Evolutionary conservation across 2,888 invertebrate species (phyloP).

Genomic region (Hirtodrosophila histrioides): DNA sequence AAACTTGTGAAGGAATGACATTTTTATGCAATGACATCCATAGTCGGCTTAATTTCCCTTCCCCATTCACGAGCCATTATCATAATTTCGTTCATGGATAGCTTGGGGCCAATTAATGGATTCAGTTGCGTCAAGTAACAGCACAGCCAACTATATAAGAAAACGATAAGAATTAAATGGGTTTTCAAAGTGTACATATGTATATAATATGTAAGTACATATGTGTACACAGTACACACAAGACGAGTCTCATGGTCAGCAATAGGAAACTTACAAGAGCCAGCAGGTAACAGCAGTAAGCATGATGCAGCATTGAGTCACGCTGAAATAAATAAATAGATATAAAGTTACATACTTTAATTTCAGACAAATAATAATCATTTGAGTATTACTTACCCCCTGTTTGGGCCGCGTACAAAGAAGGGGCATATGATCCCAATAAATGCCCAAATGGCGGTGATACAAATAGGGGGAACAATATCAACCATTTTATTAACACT

Average conservation of each 20-base stretch:
- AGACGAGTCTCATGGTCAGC: slow-evolving; percentile 16
- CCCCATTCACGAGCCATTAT: slow-evolving; percentile 83
- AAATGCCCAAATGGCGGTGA: slow-evolving; percentile 81
- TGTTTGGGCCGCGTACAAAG: slow-evolving; percentile 82
- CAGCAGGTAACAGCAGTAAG: slow-evolving; percentile 82
- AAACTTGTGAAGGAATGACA: slow-evolving; percentile 42
- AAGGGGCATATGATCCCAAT: slow-evolving; percentile 82
- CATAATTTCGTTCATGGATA: slow-evolving; percentile 81
- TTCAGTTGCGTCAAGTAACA: slow-evolving; percentile 83
- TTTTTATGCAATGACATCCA: slow-evolving; percentile 58
- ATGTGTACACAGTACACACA: neutral
- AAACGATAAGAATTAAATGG: slow-evolving; percentile 22
- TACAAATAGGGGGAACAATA: slow-evolving; percentile 77
- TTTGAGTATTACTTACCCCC: slow-evolving; percentile 72
- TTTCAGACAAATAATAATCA: neutral
- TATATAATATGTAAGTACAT: neutral
- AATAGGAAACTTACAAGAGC: slow-evolving; percentile 81
- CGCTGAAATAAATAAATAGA: slow-evolving; percentile 49
- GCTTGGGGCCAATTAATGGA: slow-evolving; percentile 82
- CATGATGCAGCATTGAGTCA: slow-evolving; percentile 83
- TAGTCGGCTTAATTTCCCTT: slow-evolving; percentile 72
- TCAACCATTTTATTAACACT: slow-evolving; percentile 73
- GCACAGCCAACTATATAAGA: slow-evolving; percentile 80
- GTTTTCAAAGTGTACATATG: neutral
- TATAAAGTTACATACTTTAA: slow-evolving; percentile 4